Base-by-base conservation (phyloP, 2,888 invertebrate species). In the Zaprionus obscuricornis region DNA sequence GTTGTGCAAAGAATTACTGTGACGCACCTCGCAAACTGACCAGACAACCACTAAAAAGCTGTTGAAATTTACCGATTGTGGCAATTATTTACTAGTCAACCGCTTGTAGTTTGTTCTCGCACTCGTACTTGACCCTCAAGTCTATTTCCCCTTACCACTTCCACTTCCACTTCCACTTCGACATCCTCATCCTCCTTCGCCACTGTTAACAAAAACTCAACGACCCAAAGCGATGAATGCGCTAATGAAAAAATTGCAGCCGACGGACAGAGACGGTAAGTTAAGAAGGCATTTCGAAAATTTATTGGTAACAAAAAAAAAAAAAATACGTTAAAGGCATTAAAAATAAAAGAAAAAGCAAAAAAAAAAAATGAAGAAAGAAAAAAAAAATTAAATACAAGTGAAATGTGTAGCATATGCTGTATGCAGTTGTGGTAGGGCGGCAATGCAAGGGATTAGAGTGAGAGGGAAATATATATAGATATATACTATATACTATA, bases 191-290 rank as follows among this genome's bases (percentile, higher is more conserved):
- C n/a, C n/a, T n/a, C n/a, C n/a, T n/a, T n/a, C n/a, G n/a, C n/a
- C n/a, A n/a, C n/a, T n/a, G n/a, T n/a, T n/a, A n/a, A n/a, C 2
- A 20, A 46, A 16, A 36, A 42, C 17, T 22, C 8, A 24, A 31
- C 51, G 50, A 49, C 16, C 59, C 51, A 49, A 59, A 31, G 29
- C 64, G 50, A 64, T 7, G 22, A 22, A 22, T 46, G 72, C 68
- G 72, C 76, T 78, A 79, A 79, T 78, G 84, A 81, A 79, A 78
- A 79, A 78, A 79, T 83, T 75, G 69, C 75, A 66, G 14, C 31
- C 43, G 47, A 54, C 58, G 3, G 37, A 22, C 45, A 37, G 17
- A 20, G 2, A 8, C 26, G 66, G 75, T 69, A 64, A 62, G 68
- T 62, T 57, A 69, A 69, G 73, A 70, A 83, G 84, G 84, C 63